phyloP scores from a whole-genome alignment of 2,113 vertebrate species.

The Toxotes chatareus region DNA sequence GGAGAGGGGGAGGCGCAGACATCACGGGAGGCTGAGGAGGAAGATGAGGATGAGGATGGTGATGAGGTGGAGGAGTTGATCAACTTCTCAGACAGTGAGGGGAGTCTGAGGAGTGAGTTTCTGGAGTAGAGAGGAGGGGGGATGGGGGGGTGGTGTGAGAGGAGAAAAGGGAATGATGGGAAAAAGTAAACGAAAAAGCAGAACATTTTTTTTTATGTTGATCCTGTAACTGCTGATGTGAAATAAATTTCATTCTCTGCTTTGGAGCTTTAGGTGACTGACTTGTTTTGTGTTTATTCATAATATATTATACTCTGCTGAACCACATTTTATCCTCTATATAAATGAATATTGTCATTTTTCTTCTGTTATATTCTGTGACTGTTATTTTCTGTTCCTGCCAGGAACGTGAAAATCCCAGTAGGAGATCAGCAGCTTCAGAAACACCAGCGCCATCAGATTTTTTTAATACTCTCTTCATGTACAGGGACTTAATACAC shows the following conservation, averaged over 20 bases:
- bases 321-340: neutral
- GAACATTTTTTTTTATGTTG: neutral
- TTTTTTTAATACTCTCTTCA: no score
- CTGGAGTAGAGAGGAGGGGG: constrained; percentile 52
- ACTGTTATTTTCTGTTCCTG: no score
- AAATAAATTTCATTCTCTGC: constrained; percentile 14
- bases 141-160: neutral
- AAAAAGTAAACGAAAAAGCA: neutral
- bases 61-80: constrained; percentile 71
- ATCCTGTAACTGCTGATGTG: neutral
- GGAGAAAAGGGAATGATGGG: neutral
- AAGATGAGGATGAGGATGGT: constrained; percentile 64
- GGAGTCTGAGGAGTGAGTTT: constrained; percentile 71
- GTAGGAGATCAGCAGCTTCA: no score
- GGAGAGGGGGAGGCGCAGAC: constrained; percentile 53
- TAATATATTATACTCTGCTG: neutral
- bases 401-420: no score
- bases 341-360: neutral
- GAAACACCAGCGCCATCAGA: no score
- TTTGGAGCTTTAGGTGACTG: neutral
- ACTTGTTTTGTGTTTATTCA: constrained; percentile 9
- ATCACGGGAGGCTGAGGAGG: constrained; percentile 53
- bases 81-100: constrained; percentile 69
- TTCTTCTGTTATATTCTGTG: neutral
- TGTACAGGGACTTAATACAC: no score